Conservation (phyloP, 2,888 invertebrate genomes). For the Cinara cedri region DNA sequence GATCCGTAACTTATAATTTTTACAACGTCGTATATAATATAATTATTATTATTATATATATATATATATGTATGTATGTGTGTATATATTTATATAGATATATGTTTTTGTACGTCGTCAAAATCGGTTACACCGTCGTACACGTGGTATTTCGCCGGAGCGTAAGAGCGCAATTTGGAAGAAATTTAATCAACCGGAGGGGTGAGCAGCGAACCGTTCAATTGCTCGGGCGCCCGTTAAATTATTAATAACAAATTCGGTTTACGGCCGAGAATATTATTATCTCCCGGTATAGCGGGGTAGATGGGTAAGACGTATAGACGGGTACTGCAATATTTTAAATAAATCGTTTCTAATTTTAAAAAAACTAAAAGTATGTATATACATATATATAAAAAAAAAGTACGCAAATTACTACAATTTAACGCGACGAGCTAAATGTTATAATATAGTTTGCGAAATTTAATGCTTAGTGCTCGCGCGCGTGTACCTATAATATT, state of each 20-base stretch:
- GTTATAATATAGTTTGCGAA: too few species aligned
- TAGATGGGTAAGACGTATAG: background rate
- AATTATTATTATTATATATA: too few species aligned
- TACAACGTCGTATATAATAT: conserved; percentile 19
- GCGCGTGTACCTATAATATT: too few species aligned
- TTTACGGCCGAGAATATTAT: conserved; percentile 4
- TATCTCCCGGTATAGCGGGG: too few species aligned
- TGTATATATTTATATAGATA: too few species aligned
- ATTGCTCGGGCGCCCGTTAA: conserved; percentile 30
- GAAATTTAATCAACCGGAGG: conserved; percentile 46
- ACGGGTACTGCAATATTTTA: background rate
- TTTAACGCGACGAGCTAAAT: too few species aligned
- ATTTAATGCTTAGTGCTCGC: too few species aligned
- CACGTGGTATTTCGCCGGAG: conserved; percentile 10
- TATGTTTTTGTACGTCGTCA: background rate
- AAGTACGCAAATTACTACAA: too few species aligned
- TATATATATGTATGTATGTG: too few species aligned
- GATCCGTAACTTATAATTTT: conserved; percentile 19
- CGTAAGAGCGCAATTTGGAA: conserved; percentile 38
- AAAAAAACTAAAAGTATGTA: too few species aligned
- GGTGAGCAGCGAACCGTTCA: conserved; percentile 45
- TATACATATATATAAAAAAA: too few species aligned
- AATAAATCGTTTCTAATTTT: background rate
- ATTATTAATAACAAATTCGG: conserved; percentile 52
- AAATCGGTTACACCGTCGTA: conserved; percentile 36